Evolutionary conservation across 2,888 invertebrate genomes (phyloP).

Genomic region (Brachylomia viminalis): DNA sequence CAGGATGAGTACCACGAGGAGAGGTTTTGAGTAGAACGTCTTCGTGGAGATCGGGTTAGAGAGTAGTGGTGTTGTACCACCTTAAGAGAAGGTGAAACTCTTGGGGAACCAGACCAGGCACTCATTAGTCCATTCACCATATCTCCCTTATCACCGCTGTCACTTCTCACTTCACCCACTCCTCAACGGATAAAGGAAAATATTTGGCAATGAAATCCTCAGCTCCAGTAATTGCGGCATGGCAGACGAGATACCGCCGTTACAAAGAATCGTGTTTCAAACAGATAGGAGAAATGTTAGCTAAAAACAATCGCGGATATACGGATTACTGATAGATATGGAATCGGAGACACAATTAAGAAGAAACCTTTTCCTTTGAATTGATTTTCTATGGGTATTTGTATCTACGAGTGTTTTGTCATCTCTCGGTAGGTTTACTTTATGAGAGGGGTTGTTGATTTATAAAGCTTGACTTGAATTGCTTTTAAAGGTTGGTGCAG

Average conservation of each 20-base stretch:
- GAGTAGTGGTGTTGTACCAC: not conserved
- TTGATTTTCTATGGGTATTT: constrained; percentile 38
- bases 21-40: not conserved
- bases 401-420: constrained; percentile 28
- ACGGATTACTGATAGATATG: constrained; percentile 62
- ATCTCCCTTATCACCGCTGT: constrained; percentile 30
- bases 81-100: not conserved
- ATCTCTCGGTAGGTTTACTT: constrained; percentile 13
- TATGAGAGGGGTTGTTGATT: not conserved
- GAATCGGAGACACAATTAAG: constrained; percentile 61
- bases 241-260: constrained; percentile 62
- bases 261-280: constrained; percentile 68
- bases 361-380: constrained; percentile 51
- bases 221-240: constrained; percentile 83
- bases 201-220: constrained; percentile 88
- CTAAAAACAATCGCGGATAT: constrained; percentile 66
- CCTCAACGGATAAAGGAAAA: constrained; percentile 83
- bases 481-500: too few relatives aligned
- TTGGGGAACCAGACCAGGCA: not conserved
- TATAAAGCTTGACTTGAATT: too few relatives aligned
- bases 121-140: not conserved
- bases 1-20: not conserved
- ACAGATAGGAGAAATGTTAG: constrained; percentile 56
- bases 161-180: constrained; percentile 65
- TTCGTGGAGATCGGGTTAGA: not conserved